These are phyloP conservation scores for Litoditis marina DNA, from an alignment of 2,888 invertebrate species.

Conservation along the genomic window DNA sequence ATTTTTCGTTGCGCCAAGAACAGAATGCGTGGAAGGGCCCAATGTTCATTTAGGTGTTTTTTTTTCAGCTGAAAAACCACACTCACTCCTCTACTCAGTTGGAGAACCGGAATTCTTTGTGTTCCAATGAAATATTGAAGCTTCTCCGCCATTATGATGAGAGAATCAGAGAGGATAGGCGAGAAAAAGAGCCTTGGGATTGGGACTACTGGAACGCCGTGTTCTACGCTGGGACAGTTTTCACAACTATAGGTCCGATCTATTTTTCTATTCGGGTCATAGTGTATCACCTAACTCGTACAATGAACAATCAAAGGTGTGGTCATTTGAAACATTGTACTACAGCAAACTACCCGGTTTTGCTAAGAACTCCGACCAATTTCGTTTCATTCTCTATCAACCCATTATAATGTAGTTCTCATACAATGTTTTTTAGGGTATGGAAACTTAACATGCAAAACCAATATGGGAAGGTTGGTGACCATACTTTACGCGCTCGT, in stretches of 20 bases:
- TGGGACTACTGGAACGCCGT: conserved; percentile 59
- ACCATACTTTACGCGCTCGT: conserved; percentile 88
- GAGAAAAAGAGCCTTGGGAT: conserved; percentile 29
- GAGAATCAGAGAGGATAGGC: neutral
- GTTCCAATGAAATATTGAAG: neutral
- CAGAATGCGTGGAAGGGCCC: no score
- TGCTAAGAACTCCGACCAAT: no score
- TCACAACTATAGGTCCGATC: conserved; percentile 67
- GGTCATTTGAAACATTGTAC: no score
- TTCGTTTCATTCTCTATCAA: neutral
- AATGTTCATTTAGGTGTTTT: no score
- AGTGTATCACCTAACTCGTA: no score
- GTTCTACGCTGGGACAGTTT: conserved; percentile 54
- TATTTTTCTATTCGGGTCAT: neutral
- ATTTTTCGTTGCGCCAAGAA: no score
- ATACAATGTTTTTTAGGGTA: conserved; percentile 67
- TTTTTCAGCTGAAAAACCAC: conserved; percentile 2
- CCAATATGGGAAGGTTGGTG: conserved; percentile 77
- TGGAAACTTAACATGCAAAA: conserved; percentile 88
- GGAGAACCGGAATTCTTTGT: conserved; percentile 2
- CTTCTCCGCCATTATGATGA: conserved; percentile 9
- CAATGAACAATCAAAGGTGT: no score
- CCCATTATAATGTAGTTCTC: neutral
- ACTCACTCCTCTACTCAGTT: neutral
- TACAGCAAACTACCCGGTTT: no score